A percentile compares a stretch with the other conserved stretches of the same genome.
These are phyloP conservation scores for Oscheius sp. DNA, from an alignment of 1,140 invertebrate species.

Conservation along the genomic window DNA sequence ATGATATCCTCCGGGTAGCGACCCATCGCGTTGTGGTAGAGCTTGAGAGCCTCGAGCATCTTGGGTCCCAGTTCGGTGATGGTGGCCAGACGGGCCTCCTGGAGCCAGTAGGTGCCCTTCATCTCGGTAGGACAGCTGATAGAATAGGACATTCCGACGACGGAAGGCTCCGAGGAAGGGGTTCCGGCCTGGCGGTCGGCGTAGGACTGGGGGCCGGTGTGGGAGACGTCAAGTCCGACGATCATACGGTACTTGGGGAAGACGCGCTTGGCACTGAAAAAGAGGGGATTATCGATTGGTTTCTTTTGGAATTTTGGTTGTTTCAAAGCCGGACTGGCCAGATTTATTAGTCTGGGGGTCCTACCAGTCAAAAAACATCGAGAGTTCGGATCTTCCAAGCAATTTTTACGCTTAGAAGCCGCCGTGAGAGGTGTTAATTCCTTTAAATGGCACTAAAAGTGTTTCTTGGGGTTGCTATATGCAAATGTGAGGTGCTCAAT, in stretches of 20 bases:
- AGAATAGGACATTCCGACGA: conserved; percentile 27
- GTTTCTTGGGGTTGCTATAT: too few species aligned
- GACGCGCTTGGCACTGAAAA: not conserved
- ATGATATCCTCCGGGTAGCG: conserved; percentile 68
- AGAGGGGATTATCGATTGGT: not conserved
- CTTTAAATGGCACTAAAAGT: too few species aligned
- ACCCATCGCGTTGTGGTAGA: conserved; percentile 15
- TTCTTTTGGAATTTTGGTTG: too few species aligned
- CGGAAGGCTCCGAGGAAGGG: not conserved
- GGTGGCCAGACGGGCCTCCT: not conserved
- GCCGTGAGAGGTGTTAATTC: too few species aligned
- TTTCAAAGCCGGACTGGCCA: too few species aligned
- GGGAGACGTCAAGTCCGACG: conserved; percentile 37
- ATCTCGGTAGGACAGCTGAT: not conserved
- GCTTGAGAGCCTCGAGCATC: not conserved
- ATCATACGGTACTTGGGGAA: conserved; percentile 32
- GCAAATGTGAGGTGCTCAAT: too few species aligned
- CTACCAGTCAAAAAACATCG: too few species aligned
- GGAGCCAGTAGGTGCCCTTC: not conserved
- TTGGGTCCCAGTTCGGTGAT: not conserved
- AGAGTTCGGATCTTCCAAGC: too few species aligned
- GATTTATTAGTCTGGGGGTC: too few species aligned
- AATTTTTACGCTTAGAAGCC: too few species aligned
- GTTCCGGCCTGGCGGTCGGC: conserved; percentile 7
- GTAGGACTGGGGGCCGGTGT: conserved; percentile 24